Conservation (phyloP, 2,113 vertebrate species). For the Proteles cristata region DNA sequence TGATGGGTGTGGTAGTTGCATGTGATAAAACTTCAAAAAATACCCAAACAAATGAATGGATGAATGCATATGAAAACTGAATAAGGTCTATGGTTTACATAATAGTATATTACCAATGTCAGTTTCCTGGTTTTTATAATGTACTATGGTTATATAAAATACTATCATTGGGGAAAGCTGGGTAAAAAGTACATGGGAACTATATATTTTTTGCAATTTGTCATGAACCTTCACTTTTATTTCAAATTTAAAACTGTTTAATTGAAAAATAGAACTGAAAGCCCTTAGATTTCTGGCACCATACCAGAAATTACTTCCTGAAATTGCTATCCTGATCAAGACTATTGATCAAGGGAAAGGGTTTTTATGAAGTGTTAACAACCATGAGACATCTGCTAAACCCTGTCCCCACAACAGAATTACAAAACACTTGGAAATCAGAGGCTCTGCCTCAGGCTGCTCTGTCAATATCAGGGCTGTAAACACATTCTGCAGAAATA, state of each 20-base stretch:
- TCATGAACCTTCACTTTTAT: neutral
- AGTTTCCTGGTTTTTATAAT: slow-evolving; percentile 44
- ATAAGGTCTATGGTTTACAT: slow-evolving; percentile 5
- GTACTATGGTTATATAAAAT: neutral
- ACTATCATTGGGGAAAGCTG: neutral
- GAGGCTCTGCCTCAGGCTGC: neutral
- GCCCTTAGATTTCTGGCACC: neutral
- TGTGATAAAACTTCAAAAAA: slow-evolving; percentile 12
- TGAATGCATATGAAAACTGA: slow-evolving; percentile 19
- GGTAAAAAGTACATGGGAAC: neutral
- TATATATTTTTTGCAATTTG: neutral
- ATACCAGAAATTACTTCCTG: neutral
- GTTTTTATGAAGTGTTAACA: slow-evolving; percentile 46
- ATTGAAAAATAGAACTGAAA: neutral
- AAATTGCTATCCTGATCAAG: neutral
- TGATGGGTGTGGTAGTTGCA: neutral
- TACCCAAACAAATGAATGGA: neutral
- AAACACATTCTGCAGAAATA: slow-evolving; percentile 41
- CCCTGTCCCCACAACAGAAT: neutral
- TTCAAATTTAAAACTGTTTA: slow-evolving; percentile 23
- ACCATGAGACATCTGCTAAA: neutral
- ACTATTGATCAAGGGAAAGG: neutral
- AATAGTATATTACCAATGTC: neutral
- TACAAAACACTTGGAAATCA: slow-evolving; percentile 1
- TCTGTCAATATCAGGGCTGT: neutral